Percentiles rank a stretch among this genome's conserved stretches.
These are phyloP conservation scores for Lepidurus packardi DNA, from an alignment of 1,140 invertebrate species.

Conservation along the genomic window DNA sequence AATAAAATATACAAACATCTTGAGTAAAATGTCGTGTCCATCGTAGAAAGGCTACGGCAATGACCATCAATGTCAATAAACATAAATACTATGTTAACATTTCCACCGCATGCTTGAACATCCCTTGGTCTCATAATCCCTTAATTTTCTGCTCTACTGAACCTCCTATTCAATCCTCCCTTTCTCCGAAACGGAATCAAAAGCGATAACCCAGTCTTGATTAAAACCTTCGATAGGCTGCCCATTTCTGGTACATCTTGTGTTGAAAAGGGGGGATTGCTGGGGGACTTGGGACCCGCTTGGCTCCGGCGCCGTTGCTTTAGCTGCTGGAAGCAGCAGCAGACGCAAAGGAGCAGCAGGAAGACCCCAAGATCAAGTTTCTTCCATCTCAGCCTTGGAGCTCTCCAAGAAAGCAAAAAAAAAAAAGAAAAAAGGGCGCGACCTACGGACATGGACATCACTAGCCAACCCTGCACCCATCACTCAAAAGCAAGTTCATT, in stretches of 20 bases:
- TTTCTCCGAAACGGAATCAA: neutral
- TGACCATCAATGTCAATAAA: neutral
- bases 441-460: constrained; percentile 18
- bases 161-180: neutral
- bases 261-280: neutral
- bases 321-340: constrained; percentile 16
- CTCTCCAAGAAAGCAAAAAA: neutral
- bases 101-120: constrained; percentile 3
- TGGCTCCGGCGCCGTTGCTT: neutral
- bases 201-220: constrained; percentile 12
- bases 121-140: constrained; percentile 15
- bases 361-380: constrained; percentile 21
- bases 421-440: neutral
- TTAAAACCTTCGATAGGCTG: constrained; percentile 14
- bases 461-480: constrained; percentile 12
- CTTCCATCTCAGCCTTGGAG: neutral
- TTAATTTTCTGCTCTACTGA: neutral
- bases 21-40: neutral
- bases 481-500: constrained; percentile 9
- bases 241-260: constrained; percentile 1
- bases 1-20: constrained; percentile 30
- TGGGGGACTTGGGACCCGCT: neutral
- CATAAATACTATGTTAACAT: neutral
- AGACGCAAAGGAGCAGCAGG: constrained; percentile 13
- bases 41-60: neutral